Percentiles rank a stretch among this genome's conserved stretches.
Evolutionary conservation across 2,113 vertebrate species (phyloP).

Genomic region (Pseudopipra pipra): DNA sequence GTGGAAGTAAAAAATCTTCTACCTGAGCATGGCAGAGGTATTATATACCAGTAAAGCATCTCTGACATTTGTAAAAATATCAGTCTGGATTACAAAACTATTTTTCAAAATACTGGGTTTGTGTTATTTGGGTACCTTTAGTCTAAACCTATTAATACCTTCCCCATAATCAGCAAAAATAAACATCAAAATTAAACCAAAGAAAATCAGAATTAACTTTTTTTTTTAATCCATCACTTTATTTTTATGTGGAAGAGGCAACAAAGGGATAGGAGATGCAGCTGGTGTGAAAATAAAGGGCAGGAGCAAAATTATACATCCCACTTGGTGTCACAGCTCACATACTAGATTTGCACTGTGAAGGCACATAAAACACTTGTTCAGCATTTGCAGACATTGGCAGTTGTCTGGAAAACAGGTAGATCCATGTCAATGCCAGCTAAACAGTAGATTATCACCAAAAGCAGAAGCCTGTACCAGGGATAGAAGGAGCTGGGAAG

Average conservation of each 20-base stretch:
- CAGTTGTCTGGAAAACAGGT: not conserved
- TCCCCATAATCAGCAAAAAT: not conserved
- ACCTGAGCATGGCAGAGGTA: not conserved
- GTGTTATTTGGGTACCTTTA: not conserved
- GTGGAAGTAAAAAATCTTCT: not conserved
- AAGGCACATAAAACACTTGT: not conserved
- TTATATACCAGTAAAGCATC: not conserved
- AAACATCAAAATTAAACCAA: not conserved
- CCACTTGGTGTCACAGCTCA: rapidly evolving
- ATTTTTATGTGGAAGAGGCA: not conserved
- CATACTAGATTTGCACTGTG: not conserved
- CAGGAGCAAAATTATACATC: not conserved
- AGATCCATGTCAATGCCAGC: not conserved
- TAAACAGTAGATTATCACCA: not conserved
- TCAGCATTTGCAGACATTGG: not conserved
- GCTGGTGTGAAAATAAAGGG: not conserved
- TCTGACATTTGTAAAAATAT: not conserved
- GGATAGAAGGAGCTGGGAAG: not conserved
- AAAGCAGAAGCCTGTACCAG: not conserved
- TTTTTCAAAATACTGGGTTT: not conserved
- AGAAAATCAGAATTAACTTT: not conserved
- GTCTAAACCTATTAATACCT: not conserved
- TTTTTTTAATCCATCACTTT: not conserved
- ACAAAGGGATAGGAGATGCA: not conserved
- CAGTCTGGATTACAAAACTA: not conserved